Evolutionary conservation across 2,888 invertebrate genomes (phyloP).

Genomic region (Sinodicranocentrus sp.): DNA sequence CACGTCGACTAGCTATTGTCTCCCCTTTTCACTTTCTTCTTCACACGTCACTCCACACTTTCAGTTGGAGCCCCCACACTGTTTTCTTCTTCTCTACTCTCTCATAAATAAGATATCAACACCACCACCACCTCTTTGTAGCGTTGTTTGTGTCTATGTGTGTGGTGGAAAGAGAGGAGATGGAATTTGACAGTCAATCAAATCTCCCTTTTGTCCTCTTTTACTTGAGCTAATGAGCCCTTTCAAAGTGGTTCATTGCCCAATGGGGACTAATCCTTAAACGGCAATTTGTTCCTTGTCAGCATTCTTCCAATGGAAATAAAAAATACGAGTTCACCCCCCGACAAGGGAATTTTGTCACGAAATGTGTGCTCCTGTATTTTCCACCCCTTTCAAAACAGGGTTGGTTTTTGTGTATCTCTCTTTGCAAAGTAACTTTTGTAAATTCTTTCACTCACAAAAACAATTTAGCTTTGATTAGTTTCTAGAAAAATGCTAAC

Average conservation of each 20-base stretch:
- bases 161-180: conserved; percentile 17
- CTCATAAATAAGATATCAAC: conserved; percentile 47
- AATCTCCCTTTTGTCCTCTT: conserved; percentile 56
- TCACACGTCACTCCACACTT: conserved; percentile 3
- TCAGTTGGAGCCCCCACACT: no score
- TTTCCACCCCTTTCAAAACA: no score
- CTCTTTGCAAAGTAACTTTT: no score
- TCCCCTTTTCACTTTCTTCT: conserved; percentile 37
- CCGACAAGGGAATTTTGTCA: no score
- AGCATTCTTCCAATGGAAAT: no score
- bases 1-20: conserved; percentile 38
- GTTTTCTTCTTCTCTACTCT: no score
- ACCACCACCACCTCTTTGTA: not conserved
- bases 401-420: no score
- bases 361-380: no score
- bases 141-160: not conserved
- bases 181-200: conserved; percentile 67
- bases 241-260: conserved; percentile 59
- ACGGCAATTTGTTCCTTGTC: conserved; percentile 30
- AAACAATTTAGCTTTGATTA: no score
- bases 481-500: no score
- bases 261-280: conserved; percentile 32
- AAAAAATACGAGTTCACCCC: no score
- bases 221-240: conserved; percentile 60
- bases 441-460: no score